These are phyloP conservation scores for Frankliniella intonsa DNA, from an alignment of 2,888 invertebrate genomes.

Conservation along the genomic window DNA sequence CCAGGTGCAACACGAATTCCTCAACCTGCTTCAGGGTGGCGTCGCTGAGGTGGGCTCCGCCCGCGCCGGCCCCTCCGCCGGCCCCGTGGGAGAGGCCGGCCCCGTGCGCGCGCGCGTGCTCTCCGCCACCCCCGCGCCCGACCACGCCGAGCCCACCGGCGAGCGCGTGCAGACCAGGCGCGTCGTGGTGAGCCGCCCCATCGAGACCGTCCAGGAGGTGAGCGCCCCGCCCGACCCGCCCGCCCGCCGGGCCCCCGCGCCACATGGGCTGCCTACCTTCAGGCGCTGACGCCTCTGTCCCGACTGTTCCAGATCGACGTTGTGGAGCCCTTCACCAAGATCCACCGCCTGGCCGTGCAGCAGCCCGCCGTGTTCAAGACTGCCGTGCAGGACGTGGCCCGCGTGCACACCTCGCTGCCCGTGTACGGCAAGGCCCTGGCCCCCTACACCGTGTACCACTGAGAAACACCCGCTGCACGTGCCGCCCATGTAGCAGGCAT, in stretches of 20 bases:
- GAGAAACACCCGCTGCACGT: background rate
- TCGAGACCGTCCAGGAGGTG: conserved; percentile 57
- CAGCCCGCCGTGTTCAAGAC: conserved; percentile 53
- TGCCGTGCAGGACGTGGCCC: conserved; percentile 48
- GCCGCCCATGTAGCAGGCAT: too few species aligned
- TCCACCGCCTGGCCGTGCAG: conserved; percentile 54
- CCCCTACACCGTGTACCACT: conserved; percentile 11
- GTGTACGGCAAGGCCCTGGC: conserved; percentile 38
- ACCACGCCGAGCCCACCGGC: conserved; percentile 49
- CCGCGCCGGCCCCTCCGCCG: conserved; percentile 41
- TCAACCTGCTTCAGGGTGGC: conserved; percentile 35
- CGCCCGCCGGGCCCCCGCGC: background rate
- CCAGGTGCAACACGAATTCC: conserved; percentile 42
- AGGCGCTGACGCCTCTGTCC: background rate
- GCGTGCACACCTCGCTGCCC: conserved; percentile 48
- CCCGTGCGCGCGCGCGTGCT: conserved; percentile 53
- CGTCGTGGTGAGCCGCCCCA: conserved; percentile 57
- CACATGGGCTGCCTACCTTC: background rate
- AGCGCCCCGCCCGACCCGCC: background rate
- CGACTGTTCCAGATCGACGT: conserved; percentile 45
- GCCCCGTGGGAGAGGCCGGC: conserved; percentile 48
- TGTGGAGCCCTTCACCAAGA: conserved; percentile 56
- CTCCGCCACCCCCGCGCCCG: conserved; percentile 55
- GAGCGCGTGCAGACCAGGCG: conserved; percentile 57
- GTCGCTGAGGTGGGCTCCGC: conserved; percentile 40